phyloP scores from a whole-genome alignment of 2,888 invertebrate species.

The Craniophora ligustri region DNA sequence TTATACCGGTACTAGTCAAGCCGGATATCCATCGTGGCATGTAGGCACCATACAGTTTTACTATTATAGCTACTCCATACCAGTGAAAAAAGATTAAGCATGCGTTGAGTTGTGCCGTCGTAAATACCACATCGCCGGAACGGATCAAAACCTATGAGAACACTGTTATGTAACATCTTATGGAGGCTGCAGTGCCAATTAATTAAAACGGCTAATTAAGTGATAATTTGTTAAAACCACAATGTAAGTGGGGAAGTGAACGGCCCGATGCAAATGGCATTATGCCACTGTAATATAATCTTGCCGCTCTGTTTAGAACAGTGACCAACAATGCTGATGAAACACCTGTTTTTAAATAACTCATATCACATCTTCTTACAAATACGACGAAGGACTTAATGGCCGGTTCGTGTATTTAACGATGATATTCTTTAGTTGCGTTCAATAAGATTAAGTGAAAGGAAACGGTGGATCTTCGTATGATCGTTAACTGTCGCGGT shows the following conservation, averaged over 20 bases:
- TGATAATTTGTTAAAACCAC: constrained; percentile 46
- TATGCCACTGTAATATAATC: constrained; percentile 51
- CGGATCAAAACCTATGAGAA: constrained; percentile 19
- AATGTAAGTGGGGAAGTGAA: constrained; percentile 55
- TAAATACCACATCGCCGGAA: constrained; percentile 17
- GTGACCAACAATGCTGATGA: constrained; percentile 46
- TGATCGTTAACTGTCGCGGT: constrained; percentile 18
- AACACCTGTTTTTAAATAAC: constrained; percentile 37
- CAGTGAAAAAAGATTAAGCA: constrained; percentile 22
- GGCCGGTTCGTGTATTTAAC: constrained; percentile 6
- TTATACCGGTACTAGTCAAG: constrained; percentile 15
- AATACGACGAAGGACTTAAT: not conserved
- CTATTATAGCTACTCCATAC: constrained; percentile 18
- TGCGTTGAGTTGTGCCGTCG: constrained; percentile 17
- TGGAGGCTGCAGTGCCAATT: constrained; percentile 10
- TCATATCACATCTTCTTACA: constrained; percentile 5
- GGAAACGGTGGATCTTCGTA: constrained; percentile 28
- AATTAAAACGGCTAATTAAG: constrained; percentile 40
- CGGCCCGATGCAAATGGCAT: constrained; percentile 56
- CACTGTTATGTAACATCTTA: constrained; percentile 18
- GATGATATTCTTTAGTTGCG: constrained; percentile 14
- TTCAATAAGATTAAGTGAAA: constrained; percentile 38
- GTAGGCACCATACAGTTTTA: constrained; percentile 32
- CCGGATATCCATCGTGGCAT: constrained; percentile 22
- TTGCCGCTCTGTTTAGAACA: constrained; percentile 66